Evolutionary conservation across 2,888 invertebrate species (phyloP).

Genomic region (Apamea crenata): DNA sequence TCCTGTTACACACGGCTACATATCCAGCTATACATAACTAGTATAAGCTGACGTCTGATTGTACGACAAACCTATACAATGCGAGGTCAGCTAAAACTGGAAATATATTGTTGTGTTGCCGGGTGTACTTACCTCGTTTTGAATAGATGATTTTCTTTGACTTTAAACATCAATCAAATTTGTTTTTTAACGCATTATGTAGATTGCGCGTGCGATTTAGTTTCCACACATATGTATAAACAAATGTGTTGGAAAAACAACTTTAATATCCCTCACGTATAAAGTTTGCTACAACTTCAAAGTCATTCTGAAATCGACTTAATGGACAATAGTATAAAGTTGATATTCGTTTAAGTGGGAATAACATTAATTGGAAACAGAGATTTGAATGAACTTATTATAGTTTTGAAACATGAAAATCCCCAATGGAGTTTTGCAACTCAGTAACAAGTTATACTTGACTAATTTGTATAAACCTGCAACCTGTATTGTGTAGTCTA

Average conservation of each 20-base stretch:
- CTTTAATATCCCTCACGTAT: background rate
- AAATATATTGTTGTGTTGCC: too few species aligned
- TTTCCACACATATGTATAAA: background rate
- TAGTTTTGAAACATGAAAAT: background rate
- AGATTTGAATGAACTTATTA: background rate
- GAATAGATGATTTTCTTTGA: background rate
- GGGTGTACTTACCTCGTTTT: background rate
- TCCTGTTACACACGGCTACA: slow-evolving; percentile 6
- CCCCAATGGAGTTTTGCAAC: background rate
- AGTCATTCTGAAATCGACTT: background rate
- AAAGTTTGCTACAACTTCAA: background rate
- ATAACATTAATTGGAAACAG: background rate
- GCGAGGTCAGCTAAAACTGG: too few species aligned
- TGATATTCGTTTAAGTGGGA: background rate
- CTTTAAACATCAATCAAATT: background rate
- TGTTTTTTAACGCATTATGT: background rate
- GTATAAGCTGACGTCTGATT: background rate
- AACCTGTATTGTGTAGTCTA: slow-evolving; percentile 12
- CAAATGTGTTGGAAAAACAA: background rate
- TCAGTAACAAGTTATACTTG: slow-evolving; percentile 5
- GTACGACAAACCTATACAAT: too few species aligned
- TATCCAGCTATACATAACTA: background rate
- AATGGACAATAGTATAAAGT: background rate
- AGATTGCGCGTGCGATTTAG: background rate
- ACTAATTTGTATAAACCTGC: slow-evolving; percentile 2